Evolutionary conservation across 1,140 invertebrate species (phyloP), one percentile per base, ranked within the genome.

Genomic region (Stegodyphus mimosarum): DNA sequence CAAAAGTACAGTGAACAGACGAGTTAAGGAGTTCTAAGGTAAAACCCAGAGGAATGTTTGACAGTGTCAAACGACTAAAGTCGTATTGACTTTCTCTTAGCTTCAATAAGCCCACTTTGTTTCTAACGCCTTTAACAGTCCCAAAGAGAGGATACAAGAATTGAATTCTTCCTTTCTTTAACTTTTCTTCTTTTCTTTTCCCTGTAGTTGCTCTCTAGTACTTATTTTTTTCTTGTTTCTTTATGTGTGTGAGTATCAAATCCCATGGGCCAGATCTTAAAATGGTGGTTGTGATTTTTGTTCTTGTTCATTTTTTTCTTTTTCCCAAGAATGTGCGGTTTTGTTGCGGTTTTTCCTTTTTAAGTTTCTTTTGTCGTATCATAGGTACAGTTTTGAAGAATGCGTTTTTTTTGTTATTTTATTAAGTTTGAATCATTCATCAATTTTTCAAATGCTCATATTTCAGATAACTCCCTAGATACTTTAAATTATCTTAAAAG

Each of bases 31-130:
- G 7, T 51, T 77, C 67, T 77, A 77, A 70, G 33, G 33, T 70
- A 70, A 70, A 70, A 48, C 33, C n/a, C 15, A n/a, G 33, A 15
- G 11, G 10, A 70, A 48, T 70, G 67, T 70, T 70, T 70, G 33
- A 70, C 15, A 48, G 11, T 70, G 67, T 70, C n/a, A 33, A 15
- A 70, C 10, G 6, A 11, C 33, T 70, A 70, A 17, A 17, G 67
- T 17, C 67, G 15, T 70, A 17, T 48, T 33, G 33, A 33, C 33
- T 33, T 33, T 33, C 33, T 52, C 50, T 73, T 49, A 73, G 71
- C 71, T 52, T 49, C 13, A 51, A 52, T 52, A 73, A 73, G 71
- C 71, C 71, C 48, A 73, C 71, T 73, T 73, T 73, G 71, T 73
- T 73, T 73, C 71, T 10, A 73, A 13, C 50, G 71, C 71, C 71